Base-by-base conservation (phyloP, 2,888 invertebrate species). In the Temnothorax rugatulus region DNA sequence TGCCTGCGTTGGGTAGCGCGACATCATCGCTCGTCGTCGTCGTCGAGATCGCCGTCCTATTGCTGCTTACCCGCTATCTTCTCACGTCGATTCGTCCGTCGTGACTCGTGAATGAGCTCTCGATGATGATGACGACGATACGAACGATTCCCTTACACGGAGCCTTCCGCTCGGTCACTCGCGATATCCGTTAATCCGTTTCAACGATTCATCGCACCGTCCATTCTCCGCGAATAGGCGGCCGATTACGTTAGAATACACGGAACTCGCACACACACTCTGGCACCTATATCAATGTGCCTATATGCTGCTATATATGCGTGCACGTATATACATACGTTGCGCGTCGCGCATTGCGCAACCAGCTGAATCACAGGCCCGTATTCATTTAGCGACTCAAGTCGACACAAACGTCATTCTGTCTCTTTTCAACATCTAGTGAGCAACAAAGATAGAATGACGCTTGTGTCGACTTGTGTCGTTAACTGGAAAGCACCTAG, bases 1-100 rank as follows among this genome's bases (percentile, higher is more conserved):
- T 29, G 87, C 76, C 82, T 25, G 41, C 79, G 73, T 84, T 52
- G 82, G 47, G 64, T 75, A 87, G 85, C 85, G 86, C 83, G 81
- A 63, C 54, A 44, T 25, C 71, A 57, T 21, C 47, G 41, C 50
- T 15, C 44, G 52, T 11, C 73, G 44, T 25, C 38, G 13, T 25
- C 54, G 13, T 4, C 15, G 21, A 15, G 4, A 34, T 21, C 3
- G 44, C 29, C 7, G 41, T n/a, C 44, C 4, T 21, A 44, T 61
- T 41, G 18, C 29, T n/a, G 44, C 29, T 73, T 47, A 71, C 83
- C 38, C 69, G 54, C 44, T 64, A 9, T 4, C 9, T 52, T 38
- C 44, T 38, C 34, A 11, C 64, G 61, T 18, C 25, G 13, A 29
- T 1, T 9, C 47, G 21, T 18, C 57, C 13, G 15, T 21, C 18